These are phyloP conservation scores for Xenentodon cancila DNA, from an alignment of 2,797 vertebrate genomes.

Conservation along the genomic window DNA sequence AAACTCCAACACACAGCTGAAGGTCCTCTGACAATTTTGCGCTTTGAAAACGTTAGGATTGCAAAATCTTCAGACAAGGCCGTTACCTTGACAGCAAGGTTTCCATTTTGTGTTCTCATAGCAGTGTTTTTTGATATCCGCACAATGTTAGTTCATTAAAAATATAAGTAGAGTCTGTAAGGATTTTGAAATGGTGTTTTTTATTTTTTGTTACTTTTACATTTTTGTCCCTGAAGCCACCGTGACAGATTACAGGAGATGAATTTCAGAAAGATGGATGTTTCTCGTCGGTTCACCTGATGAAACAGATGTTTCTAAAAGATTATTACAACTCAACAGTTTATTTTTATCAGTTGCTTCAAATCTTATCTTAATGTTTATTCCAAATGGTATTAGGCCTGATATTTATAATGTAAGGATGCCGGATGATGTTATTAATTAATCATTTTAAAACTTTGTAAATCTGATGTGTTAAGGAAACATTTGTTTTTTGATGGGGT, in stretches of 20 bases:
- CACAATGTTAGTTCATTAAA: constrained; percentile 26
- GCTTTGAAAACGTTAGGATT: constrained; percentile 48
- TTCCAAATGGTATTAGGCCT: too few species aligned
- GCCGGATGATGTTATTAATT: neutral
- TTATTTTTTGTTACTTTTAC: neutral
- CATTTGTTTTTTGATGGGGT: neutral
- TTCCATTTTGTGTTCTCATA: constrained; percentile 33
- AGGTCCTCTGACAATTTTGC: constrained; percentile 45
- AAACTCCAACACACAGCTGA: constrained; percentile 64
- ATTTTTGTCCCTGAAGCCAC: constrained; percentile 10
- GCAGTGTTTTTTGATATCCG: constrained; percentile 27
- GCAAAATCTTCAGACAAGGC: constrained; percentile 49
- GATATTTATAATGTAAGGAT: neutral
- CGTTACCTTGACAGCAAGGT: constrained; percentile 44
- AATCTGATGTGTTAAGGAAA: constrained; percentile 4
- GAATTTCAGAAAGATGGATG: neutral
- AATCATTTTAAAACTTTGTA: neutral
- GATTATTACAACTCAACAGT: neutral
- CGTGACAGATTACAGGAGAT: neutral
- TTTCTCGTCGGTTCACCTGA: neutral
- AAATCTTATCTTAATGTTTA: neutral
- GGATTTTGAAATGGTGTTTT: constrained; percentile 3
- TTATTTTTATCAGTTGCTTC: neutral
- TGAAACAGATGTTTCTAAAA: neutral
- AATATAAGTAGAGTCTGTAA: constrained; percentile 16